These are phyloP conservation scores for Drosophila aff. DNA, from an alignment of 1,140 invertebrate species.

Conservation along the genomic window DNA sequence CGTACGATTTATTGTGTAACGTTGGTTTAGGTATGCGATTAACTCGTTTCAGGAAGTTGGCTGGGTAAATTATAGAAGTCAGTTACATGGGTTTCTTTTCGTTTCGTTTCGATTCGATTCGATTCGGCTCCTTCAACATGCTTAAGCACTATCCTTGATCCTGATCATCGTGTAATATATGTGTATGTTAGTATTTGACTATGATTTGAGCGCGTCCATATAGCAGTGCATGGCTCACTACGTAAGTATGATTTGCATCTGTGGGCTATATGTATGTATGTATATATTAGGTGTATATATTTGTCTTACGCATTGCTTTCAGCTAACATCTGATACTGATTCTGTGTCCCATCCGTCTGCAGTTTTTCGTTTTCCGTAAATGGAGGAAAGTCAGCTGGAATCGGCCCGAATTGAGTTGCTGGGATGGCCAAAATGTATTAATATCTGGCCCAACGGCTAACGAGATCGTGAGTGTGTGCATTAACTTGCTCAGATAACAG, in stretches of 20 bases:
- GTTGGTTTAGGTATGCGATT: constrained; percentile 34
- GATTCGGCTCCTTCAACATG: constrained; percentile 40
- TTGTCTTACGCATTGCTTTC: constrained; percentile 60
- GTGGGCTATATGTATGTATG: constrained; percentile 26
- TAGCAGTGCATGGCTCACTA: constrained; percentile 66
- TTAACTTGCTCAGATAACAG: constrained; percentile 4
- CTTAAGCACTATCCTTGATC: constrained; percentile 18
- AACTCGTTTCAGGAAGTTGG: constrained; percentile 54
- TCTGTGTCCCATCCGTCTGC: constrained; percentile 32
- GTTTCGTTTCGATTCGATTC: background rate
- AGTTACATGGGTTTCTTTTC: constrained; percentile 39
- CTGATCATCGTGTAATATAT: constrained; percentile 35
- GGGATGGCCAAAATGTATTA: background rate
- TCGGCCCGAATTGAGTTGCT: constrained; percentile 6
- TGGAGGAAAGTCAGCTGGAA: background rate
- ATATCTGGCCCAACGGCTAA: constrained; percentile 8
- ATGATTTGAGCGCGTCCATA: constrained; percentile 67
- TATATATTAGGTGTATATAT: constrained; percentile 40
- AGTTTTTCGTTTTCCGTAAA: background rate
- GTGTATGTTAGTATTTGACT: constrained; percentile 50
- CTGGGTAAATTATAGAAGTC: constrained; percentile 29
- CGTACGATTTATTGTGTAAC: constrained; percentile 65
- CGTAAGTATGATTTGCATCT: constrained; percentile 32
- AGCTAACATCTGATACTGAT: constrained; percentile 76
- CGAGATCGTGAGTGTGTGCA: constrained; percentile 11